Percentiles rank a stretch among this genome's conserved stretches.
These are phyloP conservation scores for Tetragnatha versicolor DNA, from an alignment of 1,140 invertebrate genomes.

Conservation along the genomic window DNA sequence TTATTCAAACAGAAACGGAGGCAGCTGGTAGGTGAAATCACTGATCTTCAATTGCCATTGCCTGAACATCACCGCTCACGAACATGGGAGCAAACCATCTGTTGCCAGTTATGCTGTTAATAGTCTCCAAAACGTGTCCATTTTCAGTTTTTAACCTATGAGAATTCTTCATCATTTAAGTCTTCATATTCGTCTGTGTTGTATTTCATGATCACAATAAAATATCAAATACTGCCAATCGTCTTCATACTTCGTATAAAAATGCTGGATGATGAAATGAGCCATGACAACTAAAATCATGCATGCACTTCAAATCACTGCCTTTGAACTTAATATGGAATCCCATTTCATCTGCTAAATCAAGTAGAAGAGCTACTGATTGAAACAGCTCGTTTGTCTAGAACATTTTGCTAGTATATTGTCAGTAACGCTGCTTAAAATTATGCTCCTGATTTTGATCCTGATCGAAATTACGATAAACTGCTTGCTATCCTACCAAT, in stretches of 20 bases:
- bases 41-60: constrained; percentile 24
- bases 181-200: constrained; percentile 29
- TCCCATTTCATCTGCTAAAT: no score
- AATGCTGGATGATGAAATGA: constrained; percentile 51
- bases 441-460: no score
- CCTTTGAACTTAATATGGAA: no score
- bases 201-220: constrained; percentile 54
- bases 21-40: constrained; percentile 28
- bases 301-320: no score
- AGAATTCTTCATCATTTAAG: constrained; percentile 21
- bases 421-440: no score
- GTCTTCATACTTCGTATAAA: constrained; percentile 22
- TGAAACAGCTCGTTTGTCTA: no score
- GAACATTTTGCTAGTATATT: no score
- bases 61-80: constrained; percentile 26
- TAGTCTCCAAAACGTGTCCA: constrained; percentile 40
- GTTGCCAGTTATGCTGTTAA: constrained; percentile 47
- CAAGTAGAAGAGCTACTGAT: no score
- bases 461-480: no score
- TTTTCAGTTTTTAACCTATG: constrained; percentile 45
- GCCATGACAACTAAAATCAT: constrained; percentile 25
- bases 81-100: constrained; percentile 40
- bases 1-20: constrained; percentile 52
- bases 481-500: no score
- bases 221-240: constrained; percentile 37